Evolutionary conservation across 2,888 invertebrate genomes (phyloP).

Genomic region (Pseudanteris insignis): DNA sequence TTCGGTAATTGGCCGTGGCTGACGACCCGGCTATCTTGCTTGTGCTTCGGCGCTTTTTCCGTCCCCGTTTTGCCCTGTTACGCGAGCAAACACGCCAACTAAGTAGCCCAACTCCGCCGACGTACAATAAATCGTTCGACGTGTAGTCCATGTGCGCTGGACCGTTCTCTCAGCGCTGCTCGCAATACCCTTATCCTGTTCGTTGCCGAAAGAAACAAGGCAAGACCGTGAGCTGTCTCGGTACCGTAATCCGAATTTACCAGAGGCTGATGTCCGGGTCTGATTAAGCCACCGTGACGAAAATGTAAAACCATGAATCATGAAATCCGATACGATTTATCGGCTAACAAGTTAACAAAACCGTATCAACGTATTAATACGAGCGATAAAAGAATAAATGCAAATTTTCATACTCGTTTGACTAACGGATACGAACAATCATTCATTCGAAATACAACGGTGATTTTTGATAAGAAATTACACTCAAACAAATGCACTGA

Average conservation of each 20-base stretch:
- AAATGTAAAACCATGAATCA: background rate
- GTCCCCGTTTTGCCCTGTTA: constrained; percentile 10
- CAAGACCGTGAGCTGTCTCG: constrained; percentile 46
- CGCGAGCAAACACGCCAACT: constrained; percentile 52
- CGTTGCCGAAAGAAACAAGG: constrained; percentile 50
- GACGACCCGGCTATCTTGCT: constrained; percentile 29
- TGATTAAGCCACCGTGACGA: background rate
- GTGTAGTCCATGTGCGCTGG: constrained; percentile 23
- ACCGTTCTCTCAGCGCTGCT: constrained; percentile 37
- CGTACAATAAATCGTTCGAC: constrained; percentile 45
- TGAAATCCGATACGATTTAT: too few relatives aligned
- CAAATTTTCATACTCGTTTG: too few relatives aligned
- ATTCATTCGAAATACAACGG: too few relatives aligned
- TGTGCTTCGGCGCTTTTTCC: constrained; percentile 21
- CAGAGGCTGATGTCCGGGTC: background rate
- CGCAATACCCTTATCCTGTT: constrained; percentile 58
- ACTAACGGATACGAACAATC: too few relatives aligned
- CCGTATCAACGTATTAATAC: too few relatives aligned
- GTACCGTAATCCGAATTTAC: constrained; percentile 53
- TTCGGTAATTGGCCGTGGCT: constrained; percentile 47
- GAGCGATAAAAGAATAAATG: too few relatives aligned
- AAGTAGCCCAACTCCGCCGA: constrained; percentile 49
- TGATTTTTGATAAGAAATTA: too few relatives aligned
- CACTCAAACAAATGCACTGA: too few relatives aligned
- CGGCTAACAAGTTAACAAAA: too few relatives aligned